Evolutionary conservation across 2,797 vertebrate genomes (phyloP).

Genomic region (Adelosebastes latens): DNA sequence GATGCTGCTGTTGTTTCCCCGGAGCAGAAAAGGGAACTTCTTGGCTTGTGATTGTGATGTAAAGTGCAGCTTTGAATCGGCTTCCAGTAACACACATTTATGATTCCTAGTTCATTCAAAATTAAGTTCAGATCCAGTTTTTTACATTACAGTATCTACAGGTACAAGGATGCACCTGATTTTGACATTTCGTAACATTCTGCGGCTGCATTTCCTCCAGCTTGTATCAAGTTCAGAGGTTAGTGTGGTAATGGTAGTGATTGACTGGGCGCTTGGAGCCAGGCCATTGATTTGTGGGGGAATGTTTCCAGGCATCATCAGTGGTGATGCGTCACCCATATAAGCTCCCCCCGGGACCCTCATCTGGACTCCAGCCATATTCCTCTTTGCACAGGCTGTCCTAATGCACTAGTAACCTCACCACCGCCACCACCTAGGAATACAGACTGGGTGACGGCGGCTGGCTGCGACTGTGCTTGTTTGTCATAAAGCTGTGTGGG

Average conservation of each 20-base stretch:
- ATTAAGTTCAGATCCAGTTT: not conserved
- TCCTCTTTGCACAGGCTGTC: slow-evolving; percentile 71
- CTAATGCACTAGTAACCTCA: slow-evolving; percentile 63
- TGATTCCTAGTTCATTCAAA: not conserved
- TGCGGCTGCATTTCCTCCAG: not conserved
- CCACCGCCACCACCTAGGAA: slow-evolving; percentile 20
- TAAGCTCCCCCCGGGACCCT: slow-evolving; percentile 43
- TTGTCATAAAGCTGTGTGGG: not conserved
- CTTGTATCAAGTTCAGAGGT: slow-evolving; percentile 42
- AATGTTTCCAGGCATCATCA: slow-evolving; percentile 73
- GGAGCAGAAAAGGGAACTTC: not conserved
- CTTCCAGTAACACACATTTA: not conserved
- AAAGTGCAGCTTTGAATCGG: not conserved
- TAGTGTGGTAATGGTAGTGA: slow-evolving; percentile 40
- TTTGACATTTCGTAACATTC: not conserved
- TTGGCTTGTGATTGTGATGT: not conserved
- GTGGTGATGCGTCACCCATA: slow-evolving; percentile 54
- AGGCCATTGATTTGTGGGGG: slow-evolving; percentile 69
- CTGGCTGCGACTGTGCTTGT: not conserved
- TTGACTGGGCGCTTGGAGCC: slow-evolving; percentile 29
- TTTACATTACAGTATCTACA: not conserved
- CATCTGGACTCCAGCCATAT: slow-evolving; percentile 74
- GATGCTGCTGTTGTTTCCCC: slow-evolving; percentile 21
- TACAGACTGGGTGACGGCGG: slow-evolving; percentile 15
- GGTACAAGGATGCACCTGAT: not conserved